phyloP scores from a whole-genome alignment of 2,113 vertebrate species.

The Oostethus manadensis region DNA sequence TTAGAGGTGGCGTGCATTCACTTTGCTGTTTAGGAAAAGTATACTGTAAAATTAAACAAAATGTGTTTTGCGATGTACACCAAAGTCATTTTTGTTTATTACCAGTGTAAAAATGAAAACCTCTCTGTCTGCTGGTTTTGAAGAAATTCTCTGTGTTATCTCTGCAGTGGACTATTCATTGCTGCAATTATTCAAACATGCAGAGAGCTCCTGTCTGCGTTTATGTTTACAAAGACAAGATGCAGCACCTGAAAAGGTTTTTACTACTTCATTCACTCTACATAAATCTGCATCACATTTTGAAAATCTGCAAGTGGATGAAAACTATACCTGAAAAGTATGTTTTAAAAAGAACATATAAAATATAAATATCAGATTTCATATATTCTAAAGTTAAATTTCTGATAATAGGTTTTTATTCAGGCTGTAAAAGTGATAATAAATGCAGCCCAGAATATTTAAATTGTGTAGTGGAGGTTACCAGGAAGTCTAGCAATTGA shows the following conservation, averaged over 20 bases:
- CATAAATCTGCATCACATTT: slow-evolving; percentile 66
- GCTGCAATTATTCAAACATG: slow-evolving; percentile 57
- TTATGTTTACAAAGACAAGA: slow-evolving; percentile 41
- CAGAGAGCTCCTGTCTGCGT: slow-evolving; percentile 34
- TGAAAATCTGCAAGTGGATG: slow-evolving; percentile 52
- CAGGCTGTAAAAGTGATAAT: no score
- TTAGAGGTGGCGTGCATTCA: slow-evolving; percentile 35
- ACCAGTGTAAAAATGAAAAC: slow-evolving; percentile 47
- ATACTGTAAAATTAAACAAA: slow-evolving; percentile 55
- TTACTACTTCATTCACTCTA: slow-evolving; percentile 42
- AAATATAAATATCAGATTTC: no score
- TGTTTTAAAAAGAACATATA: no score
- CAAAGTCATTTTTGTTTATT: slow-evolving; percentile 51
- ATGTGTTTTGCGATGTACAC: slow-evolving; percentile 50
- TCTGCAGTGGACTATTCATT: slow-evolving; percentile 58
- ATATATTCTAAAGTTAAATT: no score
- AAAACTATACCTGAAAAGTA: slow-evolving; percentile 25
- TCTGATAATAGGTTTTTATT: no score
- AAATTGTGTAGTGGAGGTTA: no score
- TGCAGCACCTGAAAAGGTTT: slow-evolving; percentile 48
- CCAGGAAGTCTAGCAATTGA: no score
- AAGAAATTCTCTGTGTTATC: slow-evolving; percentile 51
- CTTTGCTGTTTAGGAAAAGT: slow-evolving; percentile 39
- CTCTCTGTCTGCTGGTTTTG: slow-evolving; percentile 38
- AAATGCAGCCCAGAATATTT: no score